Evolutionary conservation across 1,140 invertebrate species (phyloP).

Genomic region (Neomicropteryx cornuta): DNA sequence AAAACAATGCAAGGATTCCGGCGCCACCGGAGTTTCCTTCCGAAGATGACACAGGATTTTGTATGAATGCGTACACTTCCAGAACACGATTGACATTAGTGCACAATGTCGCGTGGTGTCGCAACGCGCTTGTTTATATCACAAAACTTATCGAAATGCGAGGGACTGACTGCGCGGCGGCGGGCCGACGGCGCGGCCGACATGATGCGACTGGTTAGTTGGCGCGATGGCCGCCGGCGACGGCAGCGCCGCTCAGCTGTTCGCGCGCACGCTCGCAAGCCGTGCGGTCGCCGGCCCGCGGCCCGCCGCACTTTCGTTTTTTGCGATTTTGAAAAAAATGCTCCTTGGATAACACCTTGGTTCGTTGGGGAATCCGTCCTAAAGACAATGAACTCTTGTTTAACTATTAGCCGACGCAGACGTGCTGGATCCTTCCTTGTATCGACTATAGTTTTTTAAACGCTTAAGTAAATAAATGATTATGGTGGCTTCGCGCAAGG

Average conservation of each 20-base stretch:
- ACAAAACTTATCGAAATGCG: slow-evolving; percentile 13
- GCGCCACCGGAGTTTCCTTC: neutral
- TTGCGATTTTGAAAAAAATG: too few species aligned
- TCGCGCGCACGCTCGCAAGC: slow-evolving; percentile 35
- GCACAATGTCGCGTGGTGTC: slow-evolving; percentile 24
- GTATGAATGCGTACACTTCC: slow-evolving; percentile 19
- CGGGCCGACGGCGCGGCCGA: slow-evolving; percentile 20
- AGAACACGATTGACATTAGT: slow-evolving; percentile 21
- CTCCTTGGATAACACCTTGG: too few species aligned
- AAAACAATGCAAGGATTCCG: slow-evolving; percentile 13
- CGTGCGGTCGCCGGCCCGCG: too few species aligned
- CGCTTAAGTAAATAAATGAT: too few species aligned
- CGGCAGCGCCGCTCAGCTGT: slow-evolving; percentile 33
- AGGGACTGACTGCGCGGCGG: slow-evolving; percentile 32
- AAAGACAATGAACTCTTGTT: too few species aligned
- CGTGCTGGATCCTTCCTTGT: too few species aligned
- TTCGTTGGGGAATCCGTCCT: too few species aligned
- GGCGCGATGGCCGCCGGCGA: slow-evolving; percentile 20
- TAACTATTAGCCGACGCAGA: too few species aligned
- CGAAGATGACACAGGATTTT: slow-evolving; percentile 17
- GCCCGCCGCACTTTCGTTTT: too few species aligned
- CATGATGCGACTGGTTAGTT: slow-evolving; percentile 39
- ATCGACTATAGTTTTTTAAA: too few species aligned
- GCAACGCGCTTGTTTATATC: slow-evolving; percentile 31
- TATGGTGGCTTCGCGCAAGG: too few species aligned